A percentile compares a stretch with the other conserved stretches of the same genome.
phyloP scores from a whole-genome alignment of 2,888 invertebrate genomes.

The Pristionchus mayeri region DNA sequence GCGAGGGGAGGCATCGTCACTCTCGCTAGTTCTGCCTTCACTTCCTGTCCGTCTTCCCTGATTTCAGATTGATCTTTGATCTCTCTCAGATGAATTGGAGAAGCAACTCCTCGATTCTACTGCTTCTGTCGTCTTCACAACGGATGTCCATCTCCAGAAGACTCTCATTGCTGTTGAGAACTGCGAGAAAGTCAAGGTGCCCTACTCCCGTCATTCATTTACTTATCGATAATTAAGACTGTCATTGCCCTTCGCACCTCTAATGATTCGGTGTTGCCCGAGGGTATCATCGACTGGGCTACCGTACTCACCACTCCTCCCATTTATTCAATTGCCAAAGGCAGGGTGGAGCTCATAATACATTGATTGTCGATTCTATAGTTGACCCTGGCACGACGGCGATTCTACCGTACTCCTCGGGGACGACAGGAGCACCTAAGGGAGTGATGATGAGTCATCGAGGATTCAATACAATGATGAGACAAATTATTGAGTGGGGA shows the following conservation, averaged over 20 bases:
- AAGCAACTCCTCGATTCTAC: background rate
- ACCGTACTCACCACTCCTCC: background rate
- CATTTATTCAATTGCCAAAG: background rate
- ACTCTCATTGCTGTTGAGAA: slow-evolving; percentile 45
- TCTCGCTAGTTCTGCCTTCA: slow-evolving; percentile 68
- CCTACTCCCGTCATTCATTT: background rate
- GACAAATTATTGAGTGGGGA: slow-evolving; percentile 24
- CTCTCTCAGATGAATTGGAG: slow-evolving; percentile 17
- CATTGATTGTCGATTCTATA: background rate
- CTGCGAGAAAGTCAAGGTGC: slow-evolving; percentile 33
- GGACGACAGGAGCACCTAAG: slow-evolving; percentile 73
- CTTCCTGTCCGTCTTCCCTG: slow-evolving; percentile 61
- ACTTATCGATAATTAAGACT: background rate
- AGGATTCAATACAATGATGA: slow-evolving; percentile 64
- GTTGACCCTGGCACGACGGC: slow-evolving; percentile 15
- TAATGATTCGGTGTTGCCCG: background rate
- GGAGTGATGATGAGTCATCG: slow-evolving; percentile 71
- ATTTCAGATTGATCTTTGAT: slow-evolving; percentile 31
- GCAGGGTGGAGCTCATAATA: background rate
- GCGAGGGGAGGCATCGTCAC: slow-evolving; percentile 66
- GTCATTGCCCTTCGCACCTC: background rate
- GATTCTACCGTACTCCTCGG: slow-evolving; percentile 50
- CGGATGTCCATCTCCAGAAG: slow-evolving; percentile 17
- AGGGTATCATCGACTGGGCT: slow-evolving; percentile 11
- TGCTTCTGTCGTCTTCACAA: slow-evolving; percentile 14